Conservation (phyloP, 2,888 invertebrate genomes). For the Thecocarcelia acutangulata region DNA sequence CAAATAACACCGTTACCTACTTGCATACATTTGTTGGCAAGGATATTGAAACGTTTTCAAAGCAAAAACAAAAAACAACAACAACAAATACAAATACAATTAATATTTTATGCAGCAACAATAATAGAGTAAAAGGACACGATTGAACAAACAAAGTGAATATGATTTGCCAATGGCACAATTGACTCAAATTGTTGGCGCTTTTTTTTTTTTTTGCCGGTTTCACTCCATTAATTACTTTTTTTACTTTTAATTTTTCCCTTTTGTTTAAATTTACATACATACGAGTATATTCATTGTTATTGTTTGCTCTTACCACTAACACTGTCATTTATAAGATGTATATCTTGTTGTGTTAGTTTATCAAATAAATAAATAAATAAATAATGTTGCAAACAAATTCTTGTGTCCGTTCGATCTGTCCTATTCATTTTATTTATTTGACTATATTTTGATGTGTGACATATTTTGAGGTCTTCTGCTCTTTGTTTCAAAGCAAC, state of each 20-base stretch:
- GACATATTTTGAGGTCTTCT: slow-evolving; percentile 34
- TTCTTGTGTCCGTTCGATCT: not conserved
- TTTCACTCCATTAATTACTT: not conserved
- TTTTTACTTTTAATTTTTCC: too few relatives aligned
- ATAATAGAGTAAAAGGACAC: slow-evolving; percentile 23
- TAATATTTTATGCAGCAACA: too few relatives aligned
- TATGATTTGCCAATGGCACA: slow-evolving; percentile 57
- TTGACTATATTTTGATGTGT: not conserved
- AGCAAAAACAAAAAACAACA: slow-evolving; percentile 12
- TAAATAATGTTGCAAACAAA: too few relatives aligned
- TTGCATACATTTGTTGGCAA: slow-evolving; percentile 61
- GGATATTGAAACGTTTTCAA: slow-evolving; percentile 46
- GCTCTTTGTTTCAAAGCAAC: not conserved
- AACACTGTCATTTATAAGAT: too few relatives aligned
- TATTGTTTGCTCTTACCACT: too few relatives aligned
- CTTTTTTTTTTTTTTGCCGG: not conserved
- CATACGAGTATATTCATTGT: too few relatives aligned
- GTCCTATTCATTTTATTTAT: slow-evolving; percentile 3
- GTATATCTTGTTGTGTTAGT: too few relatives aligned
- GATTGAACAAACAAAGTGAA: slow-evolving; percentile 29
- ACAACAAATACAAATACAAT: slow-evolving; percentile 4
- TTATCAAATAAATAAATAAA: too few relatives aligned
- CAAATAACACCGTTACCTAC: slow-evolving; percentile 59
- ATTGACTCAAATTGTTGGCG: slow-evolving; percentile 50
- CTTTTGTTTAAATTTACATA: too few relatives aligned